Evolutionary conservation across 2,888 invertebrate genomes (phyloP).

Genomic region (Drosophila birchii): DNA sequence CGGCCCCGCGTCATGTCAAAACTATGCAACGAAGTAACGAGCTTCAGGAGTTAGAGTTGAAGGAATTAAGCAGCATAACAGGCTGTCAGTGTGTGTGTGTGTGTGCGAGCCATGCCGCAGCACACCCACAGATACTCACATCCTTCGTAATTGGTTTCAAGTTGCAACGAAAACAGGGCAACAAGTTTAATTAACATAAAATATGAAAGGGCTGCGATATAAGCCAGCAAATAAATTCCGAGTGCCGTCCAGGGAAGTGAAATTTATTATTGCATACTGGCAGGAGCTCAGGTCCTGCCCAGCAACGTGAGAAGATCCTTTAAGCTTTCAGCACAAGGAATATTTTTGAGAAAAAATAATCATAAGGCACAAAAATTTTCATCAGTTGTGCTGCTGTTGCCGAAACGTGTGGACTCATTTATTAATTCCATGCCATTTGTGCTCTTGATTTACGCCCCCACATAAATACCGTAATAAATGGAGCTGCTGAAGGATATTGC

Average conservation of each 20-base stretch:
- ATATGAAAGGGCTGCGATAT: slow-evolving; percentile 58
- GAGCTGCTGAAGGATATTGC: slow-evolving; percentile 64
- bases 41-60: slow-evolving; percentile 27
- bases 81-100: slow-evolving; percentile 55
- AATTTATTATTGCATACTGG: slow-evolving; percentile 53
- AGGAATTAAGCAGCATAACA: slow-evolving; percentile 74
- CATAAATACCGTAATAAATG: slow-evolving; percentile 79
- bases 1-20: slow-evolving; percentile 57
- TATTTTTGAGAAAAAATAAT: slow-evolving; percentile 17
- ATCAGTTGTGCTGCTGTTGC: slow-evolving; percentile 43
- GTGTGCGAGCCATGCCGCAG: slow-evolving; percentile 11
- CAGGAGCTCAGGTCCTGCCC: slow-evolving; percentile 25
- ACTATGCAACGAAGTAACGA: slow-evolving; percentile 75
- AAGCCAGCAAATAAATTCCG: slow-evolving; percentile 33
- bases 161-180: slow-evolving; percentile 54
- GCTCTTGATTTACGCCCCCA: slow-evolving; percentile 78
- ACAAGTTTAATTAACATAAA: slow-evolving; percentile 81
- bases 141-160: slow-evolving; percentile 73
- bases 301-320: slow-evolving; percentile 22
- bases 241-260: slow-evolving; percentile 21
- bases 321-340: not conserved
- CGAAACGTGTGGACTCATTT: slow-evolving; percentile 68
- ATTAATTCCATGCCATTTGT: slow-evolving; percentile 83
- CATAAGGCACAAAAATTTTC: slow-evolving; percentile 41
- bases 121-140: slow-evolving; percentile 9